Percentiles rank a stretch among this genome's conserved stretches.
Conservation (phyloP, 2,113 vertebrate species). For the Chiloscyllium plagiosum region DNA sequence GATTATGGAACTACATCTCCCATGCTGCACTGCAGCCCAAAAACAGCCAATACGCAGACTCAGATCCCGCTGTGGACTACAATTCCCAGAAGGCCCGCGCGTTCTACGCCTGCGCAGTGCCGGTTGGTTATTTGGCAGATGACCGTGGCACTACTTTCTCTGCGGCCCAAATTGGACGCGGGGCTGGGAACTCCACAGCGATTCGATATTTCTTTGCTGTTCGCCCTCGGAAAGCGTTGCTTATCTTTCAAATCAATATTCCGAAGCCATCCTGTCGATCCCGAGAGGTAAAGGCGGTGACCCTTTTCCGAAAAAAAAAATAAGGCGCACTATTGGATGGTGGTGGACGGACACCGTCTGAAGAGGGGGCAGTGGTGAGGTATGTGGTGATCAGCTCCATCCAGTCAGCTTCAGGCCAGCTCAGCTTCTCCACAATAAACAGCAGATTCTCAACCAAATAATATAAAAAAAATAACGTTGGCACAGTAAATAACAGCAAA, state of each 20-base stretch:
- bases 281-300: no score
- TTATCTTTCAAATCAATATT: no score
- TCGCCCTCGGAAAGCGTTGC: neutral
- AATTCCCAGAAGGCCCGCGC: neutral
- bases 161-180: neutral
- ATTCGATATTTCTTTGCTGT: neutral
- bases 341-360: neutral
- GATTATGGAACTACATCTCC: neutral
- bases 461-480: neutral
- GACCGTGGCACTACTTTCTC: slow-evolving; percentile 5
- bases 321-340: neutral
- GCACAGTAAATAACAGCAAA: neutral
- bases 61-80: neutral
- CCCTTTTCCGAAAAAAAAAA: neutral
- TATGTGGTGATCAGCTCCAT: neutral
- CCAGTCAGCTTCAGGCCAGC: neutral
- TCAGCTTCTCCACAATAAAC: neutral
- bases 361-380: neutral
- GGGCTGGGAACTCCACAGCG: neutral
- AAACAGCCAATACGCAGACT: neutral
- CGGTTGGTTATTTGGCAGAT: neutral
- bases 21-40: neutral
- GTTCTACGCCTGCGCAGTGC: neutral
- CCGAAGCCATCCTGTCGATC: neutral
- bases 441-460: no score